Conservation (phyloP, 2,797 vertebrate species). For the Aldrovandia affinis region DNA sequence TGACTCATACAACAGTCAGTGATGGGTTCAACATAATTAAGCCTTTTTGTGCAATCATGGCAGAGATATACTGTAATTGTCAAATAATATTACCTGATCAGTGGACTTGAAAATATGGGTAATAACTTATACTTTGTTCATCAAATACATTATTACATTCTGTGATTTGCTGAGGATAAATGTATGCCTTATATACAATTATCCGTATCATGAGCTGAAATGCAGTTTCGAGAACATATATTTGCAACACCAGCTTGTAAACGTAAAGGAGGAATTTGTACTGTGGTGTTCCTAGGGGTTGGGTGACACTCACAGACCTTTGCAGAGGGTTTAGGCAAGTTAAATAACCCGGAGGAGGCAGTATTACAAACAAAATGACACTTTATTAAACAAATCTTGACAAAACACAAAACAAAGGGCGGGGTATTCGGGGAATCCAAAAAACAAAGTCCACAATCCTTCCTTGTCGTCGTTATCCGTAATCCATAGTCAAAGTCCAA, state of each 20-base stretch:
- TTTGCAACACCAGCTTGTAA: background rate
- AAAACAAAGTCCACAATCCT: too few relatives aligned
- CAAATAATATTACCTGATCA: background rate
- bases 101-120: background rate
- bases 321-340: too few relatives aligned
- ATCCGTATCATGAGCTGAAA: background rate
- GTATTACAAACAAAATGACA: too few relatives aligned
- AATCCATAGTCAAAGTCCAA: too few relatives aligned
- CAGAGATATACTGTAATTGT: background rate
- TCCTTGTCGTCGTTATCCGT: too few relatives aligned
- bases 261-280: background rate
- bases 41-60: background rate
- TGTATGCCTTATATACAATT: background rate
- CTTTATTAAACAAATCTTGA: too few relatives aligned
- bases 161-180: background rate
- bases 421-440: too few relatives aligned
- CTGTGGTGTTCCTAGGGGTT: too few relatives aligned
- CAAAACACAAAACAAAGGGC: too few relatives aligned
- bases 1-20: background rate
- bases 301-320: too few relatives aligned
- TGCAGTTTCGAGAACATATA: background rate
- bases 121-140: background rate
- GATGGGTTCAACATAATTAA: background rate
- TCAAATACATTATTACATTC: background rate
- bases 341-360: too few relatives aligned